Conservation (phyloP, 2,113 vertebrate genomes). For the Deroptyus accipitrinus region DNA sequence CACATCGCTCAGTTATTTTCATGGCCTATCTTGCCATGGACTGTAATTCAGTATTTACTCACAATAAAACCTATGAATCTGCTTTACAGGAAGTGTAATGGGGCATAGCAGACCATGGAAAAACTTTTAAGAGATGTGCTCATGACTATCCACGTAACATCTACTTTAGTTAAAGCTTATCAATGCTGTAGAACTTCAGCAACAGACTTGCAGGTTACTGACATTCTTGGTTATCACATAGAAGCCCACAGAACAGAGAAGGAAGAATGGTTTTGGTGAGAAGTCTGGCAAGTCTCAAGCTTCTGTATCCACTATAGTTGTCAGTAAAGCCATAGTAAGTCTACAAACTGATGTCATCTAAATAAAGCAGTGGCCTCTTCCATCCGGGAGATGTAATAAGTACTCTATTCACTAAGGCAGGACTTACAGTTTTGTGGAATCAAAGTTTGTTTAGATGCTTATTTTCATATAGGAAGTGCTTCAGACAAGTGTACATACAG, state of each 20-base stretch:
- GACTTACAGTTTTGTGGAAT: neutral
- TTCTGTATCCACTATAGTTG: neutral
- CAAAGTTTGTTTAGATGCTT: neutral
- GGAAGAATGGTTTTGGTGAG: neutral
- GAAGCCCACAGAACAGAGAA: neutral
- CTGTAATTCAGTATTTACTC: slow-evolving; percentile 35
- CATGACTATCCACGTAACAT: neutral
- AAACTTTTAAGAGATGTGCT: neutral
- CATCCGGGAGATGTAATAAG: neutral
- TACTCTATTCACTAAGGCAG: neutral
- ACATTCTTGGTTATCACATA: neutral
- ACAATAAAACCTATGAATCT: neutral
- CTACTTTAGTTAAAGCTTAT: neutral
- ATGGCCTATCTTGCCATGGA: neutral
- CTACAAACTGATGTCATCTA: neutral
- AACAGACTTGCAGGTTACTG: neutral
- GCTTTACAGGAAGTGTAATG: slow-evolving; percentile 6
- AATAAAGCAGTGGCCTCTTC: neutral
- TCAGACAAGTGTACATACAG: fast-evolving
- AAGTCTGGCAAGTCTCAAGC: neutral
- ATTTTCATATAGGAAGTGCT: neutral
- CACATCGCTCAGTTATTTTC: slow-evolving; percentile 35
- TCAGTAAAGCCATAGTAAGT: neutral
- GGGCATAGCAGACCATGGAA: neutral
- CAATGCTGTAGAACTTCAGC: neutral